Percentiles rank a stretch among this genome's conserved stretches.
Evolutionary conservation across 2,888 invertebrate genomes (phyloP).

Genomic region (Ctenicera cuprea): DNA sequence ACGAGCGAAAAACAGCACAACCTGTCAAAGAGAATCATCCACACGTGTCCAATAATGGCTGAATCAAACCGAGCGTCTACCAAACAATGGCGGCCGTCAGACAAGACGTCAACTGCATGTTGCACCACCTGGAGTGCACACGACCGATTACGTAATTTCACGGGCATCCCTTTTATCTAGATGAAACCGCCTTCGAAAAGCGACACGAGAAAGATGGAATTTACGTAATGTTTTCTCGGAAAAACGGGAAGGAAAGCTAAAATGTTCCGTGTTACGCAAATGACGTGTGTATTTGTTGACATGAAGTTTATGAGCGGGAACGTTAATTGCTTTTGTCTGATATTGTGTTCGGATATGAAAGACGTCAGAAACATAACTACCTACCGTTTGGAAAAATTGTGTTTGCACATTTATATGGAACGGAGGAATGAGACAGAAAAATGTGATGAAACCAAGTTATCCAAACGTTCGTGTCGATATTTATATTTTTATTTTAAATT

Average conservation of each 20-base stretch:
- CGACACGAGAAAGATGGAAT: background rate
- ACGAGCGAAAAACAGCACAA: slow-evolving; percentile 39
- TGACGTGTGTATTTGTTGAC: slow-evolving; percentile 24
- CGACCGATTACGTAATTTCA: slow-evolving; percentile 42
- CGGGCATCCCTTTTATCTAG: background rate
- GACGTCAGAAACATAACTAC: slow-evolving; percentile 25
- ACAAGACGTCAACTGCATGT: slow-evolving; percentile 57
- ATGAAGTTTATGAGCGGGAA: slow-evolving; percentile 32
- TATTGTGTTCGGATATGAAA: slow-evolving; percentile 26
- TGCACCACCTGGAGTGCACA: slow-evolving; percentile 57
- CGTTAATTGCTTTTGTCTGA: slow-evolving; percentile 31
- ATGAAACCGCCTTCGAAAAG: background rate
- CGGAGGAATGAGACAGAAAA: no score
- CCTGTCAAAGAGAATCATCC: slow-evolving; percentile 51
- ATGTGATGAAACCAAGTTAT: no score
- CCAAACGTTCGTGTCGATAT: no score
- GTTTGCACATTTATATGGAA: background rate
- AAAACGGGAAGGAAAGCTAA: background rate
- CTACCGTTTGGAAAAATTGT: background rate
- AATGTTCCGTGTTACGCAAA: slow-evolving; percentile 19
- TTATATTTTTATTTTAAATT: no score
- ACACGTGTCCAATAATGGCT: slow-evolving; percentile 53
- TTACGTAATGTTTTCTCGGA: background rate
- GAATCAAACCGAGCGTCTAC: slow-evolving; percentile 54
- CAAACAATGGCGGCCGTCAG: slow-evolving; percentile 56